Evolutionary conservation across 2,113 vertebrate genomes (phyloP).

Genomic region (Parotia lawesii): DNA sequence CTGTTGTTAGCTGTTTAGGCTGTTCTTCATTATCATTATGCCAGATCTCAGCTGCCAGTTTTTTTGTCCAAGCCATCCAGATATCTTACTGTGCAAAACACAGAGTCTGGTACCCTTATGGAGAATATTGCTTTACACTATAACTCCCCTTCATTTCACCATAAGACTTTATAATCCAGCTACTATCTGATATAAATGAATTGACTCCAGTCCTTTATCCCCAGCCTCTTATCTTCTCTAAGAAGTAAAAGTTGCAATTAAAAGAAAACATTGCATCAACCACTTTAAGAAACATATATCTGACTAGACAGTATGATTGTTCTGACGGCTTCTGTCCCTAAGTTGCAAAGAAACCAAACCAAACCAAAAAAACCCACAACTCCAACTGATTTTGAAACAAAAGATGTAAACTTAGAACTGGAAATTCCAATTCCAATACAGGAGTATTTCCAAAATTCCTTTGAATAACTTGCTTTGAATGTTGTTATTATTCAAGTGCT

Average conservation of each 20-base stretch:
- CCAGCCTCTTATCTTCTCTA: background rate
- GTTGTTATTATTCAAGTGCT: background rate
- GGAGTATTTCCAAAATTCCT: background rate
- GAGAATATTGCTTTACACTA: background rate
- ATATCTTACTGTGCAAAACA: background rate
- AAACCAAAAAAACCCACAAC: background rate
- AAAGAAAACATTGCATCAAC: background rate
- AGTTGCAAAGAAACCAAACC: background rate
- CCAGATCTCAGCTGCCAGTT: background rate
- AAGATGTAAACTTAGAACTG: background rate
- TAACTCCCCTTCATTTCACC: background rate
- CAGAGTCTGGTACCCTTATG: background rate
- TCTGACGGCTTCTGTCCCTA: background rate
- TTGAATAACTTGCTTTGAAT: background rate
- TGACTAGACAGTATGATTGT: background rate
- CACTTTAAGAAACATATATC: background rate
- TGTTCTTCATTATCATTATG: background rate
- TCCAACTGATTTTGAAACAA: background rate
- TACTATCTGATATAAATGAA: background rate
- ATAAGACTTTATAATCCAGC: background rate
- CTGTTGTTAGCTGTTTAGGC: background rate
- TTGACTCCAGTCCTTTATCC: background rate
- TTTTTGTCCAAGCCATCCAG: background rate
- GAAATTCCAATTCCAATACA: background rate
- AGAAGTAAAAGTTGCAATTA: background rate